Percentiles rank a stretch among this genome's conserved stretches.
Conservation (phyloP, 2,888 invertebrate species). For the Pollenia angustigena region DNA sequence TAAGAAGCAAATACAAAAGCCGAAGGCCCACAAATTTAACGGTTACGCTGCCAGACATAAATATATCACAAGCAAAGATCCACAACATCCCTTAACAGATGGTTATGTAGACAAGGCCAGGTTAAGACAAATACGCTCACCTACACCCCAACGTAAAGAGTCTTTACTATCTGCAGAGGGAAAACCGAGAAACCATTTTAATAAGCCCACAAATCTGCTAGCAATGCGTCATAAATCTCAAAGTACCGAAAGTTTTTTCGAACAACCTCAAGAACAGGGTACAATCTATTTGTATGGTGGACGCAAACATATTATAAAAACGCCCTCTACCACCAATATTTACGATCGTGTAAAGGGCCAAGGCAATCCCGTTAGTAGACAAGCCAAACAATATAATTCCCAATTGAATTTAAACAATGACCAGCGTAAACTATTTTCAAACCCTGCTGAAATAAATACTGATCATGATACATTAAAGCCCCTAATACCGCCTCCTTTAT, state of each 20-base stretch:
- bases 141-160: constrained; percentile 58
- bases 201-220: constrained; percentile 56
- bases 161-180: constrained; percentile 15
- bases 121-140: constrained; percentile 70
- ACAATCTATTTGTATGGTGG: constrained; percentile 82
- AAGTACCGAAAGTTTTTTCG: constrained; percentile 84
- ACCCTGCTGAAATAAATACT: constrained; percentile 59
- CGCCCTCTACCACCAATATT: constrained; percentile 79
- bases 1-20: constrained; percentile 64
- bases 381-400: constrained; percentile 60
- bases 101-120: constrained; percentile 72
- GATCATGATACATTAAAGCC: constrained; percentile 63
- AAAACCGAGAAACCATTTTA: constrained; percentile 24
- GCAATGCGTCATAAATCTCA: constrained; percentile 80
- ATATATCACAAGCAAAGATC: constrained; percentile 34
- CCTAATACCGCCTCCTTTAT: constrained; percentile 60
- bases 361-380: constrained; percentile 20
- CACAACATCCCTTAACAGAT: constrained; percentile 58
- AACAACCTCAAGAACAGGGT: constrained; percentile 82
- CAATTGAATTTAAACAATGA: constrained; percentile 54
- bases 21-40: constrained; percentile 50
- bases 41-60: constrained; percentile 56
- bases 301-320: constrained; percentile 78
- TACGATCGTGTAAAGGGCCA: constrained; percentile 79
- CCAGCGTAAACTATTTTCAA: not conserved